Conservation (phyloP, 1,140 invertebrate genomes). For the Drosophila setifemur region DNA sequence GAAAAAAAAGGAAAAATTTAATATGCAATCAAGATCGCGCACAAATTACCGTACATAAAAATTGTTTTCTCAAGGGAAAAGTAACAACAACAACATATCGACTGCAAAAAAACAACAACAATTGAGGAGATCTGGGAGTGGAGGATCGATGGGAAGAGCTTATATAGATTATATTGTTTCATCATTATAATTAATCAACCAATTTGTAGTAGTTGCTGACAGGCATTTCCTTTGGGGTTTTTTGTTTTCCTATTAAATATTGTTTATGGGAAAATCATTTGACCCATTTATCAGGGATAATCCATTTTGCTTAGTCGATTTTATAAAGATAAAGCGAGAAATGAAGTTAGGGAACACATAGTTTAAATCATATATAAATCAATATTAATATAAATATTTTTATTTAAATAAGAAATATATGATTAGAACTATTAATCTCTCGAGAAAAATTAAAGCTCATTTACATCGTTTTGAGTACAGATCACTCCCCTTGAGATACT, state of each 20-base stretch:
- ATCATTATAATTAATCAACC: slow-evolving; percentile 27
- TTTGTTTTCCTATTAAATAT: slow-evolving; percentile 3
- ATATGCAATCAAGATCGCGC: slow-evolving; percentile 80
- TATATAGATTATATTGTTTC: slow-evolving; percentile 14
- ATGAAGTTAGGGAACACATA: no score
- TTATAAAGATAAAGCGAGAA: no score
- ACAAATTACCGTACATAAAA: slow-evolving; percentile 80
- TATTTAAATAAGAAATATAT: no score
- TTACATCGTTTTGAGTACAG: no score
- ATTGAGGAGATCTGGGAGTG: slow-evolving; percentile 45
- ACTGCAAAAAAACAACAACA: slow-evolving; percentile 41
- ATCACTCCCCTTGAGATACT: no score
- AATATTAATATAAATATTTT: no score
- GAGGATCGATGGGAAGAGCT: neutral
- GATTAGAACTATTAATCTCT: no score
- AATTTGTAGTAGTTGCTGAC: slow-evolving; percentile 24
- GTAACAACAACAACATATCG: slow-evolving; percentile 44
- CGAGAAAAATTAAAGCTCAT: no score
- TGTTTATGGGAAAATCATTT: slow-evolving; percentile 15
- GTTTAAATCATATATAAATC: no score
- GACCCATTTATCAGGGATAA: neutral
- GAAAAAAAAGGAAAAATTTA: slow-evolving; percentile 58
- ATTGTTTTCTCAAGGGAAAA: slow-evolving; percentile 78
- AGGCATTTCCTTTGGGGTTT: no score
- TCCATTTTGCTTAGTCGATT: no score